A percentile compares a stretch with the other conserved stretches of the same genome.
Evolutionary conservation across 2,888 invertebrate genomes (phyloP).

Genomic region (Sacculina carcini): DNA sequence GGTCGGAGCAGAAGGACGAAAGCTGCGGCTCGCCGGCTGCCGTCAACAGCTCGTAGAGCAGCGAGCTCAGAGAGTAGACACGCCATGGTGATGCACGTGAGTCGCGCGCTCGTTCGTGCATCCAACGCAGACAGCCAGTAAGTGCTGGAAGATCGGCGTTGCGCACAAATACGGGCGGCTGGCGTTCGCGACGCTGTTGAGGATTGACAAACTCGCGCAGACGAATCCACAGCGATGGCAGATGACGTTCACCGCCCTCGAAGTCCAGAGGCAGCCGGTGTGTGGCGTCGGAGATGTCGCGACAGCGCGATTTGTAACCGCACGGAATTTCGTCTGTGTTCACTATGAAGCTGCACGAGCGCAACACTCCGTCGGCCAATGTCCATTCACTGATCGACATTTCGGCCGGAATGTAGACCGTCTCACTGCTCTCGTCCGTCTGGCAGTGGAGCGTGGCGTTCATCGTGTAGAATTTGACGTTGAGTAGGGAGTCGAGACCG

Average conservation of each 20-base stretch:
- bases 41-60: neutral
- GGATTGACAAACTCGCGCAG: neutral
- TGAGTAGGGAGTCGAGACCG: neutral
- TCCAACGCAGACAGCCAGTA: neutral
- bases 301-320: neutral
- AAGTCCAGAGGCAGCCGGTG: neutral
- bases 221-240: neutral
- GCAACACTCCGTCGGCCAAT: neutral
- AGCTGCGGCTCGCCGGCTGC: neutral
- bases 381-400: neutral
- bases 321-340: neutral
- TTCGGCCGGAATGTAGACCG: neutral
- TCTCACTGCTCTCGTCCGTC: neutral
- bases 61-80: neutral
- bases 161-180: neutral
- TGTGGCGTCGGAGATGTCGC: neutral
- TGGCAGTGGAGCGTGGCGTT: neutral
- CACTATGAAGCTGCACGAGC: neutral
- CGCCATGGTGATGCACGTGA: neutral
- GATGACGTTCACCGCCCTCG: neutral
- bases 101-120: neutral
- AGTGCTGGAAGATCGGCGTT: neutral
- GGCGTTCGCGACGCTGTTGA: neutral
- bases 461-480: neutral
- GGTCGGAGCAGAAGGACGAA: neutral